phyloP scores from a whole-genome alignment of 2,113 vertebrate species.

The Macrotis lagotis region DNA sequence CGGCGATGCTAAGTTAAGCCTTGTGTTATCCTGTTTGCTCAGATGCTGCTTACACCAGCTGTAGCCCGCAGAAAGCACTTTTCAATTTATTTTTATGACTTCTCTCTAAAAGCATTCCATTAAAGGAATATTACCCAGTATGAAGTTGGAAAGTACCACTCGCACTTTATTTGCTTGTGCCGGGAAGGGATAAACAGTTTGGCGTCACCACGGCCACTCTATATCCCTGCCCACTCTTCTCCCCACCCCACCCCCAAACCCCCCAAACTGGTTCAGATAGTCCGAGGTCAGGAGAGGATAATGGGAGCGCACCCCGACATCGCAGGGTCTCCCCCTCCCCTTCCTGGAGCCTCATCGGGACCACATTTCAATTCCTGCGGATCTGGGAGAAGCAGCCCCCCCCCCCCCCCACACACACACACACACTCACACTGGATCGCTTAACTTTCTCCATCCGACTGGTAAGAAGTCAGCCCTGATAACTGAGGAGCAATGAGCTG shows the following conservation, averaged over 20 bases:
- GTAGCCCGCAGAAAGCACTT: conserved; percentile 82
- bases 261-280: background rate
- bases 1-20: conserved; percentile 75
- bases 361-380: background rate
- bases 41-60: conserved; percentile 80
- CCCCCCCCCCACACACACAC: background rate
- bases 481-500: too few species aligned
- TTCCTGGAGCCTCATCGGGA: background rate
- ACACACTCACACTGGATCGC: background rate
- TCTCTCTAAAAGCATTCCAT: conserved; percentile 87
- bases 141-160: conserved; percentile 77
- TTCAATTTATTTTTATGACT: conserved; percentile 88
- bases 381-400: background rate
- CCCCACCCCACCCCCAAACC: too few species aligned
- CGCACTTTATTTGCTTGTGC: conserved; percentile 82
- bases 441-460: background rate
- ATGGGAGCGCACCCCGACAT: background rate
- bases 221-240: too few species aligned
- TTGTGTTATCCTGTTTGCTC: conserved; percentile 81
- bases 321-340: fast-evolving
- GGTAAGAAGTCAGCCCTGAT: background rate
- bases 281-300: conserved; percentile 34
- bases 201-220: conserved; percentile 56
- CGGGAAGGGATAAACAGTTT: conserved; percentile 73
- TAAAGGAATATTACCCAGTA: conserved; percentile 82